These are phyloP conservation scores for Ceyx erithaca DNA, from an alignment of 2,797 vertebrate species.

Conservation along the genomic window DNA sequence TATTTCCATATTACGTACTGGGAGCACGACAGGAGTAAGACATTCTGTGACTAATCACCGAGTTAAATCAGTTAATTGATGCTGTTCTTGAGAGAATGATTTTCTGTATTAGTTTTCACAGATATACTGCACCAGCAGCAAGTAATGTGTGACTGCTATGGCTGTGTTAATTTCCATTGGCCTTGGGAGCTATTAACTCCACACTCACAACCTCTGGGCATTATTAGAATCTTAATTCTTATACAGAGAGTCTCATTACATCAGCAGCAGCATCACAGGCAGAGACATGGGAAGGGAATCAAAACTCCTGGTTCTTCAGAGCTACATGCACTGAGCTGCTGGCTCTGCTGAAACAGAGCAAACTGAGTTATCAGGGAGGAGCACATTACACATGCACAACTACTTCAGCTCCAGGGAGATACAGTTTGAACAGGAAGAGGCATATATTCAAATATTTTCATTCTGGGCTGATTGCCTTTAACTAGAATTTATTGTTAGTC, in stretches of 20 bases:
- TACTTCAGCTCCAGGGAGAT: background rate
- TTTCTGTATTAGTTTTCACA: constrained; percentile 70
- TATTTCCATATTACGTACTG: constrained; percentile 59
- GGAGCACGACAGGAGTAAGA: constrained; percentile 51
- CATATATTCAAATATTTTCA: constrained; percentile 19
- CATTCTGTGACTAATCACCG: constrained; percentile 66
- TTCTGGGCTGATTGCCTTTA: background rate
- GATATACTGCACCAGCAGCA: constrained; percentile 64
- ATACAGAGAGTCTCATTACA: constrained; percentile 42
- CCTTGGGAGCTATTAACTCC: constrained; percentile 69
- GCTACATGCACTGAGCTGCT: background rate
- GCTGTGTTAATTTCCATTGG: constrained; percentile 65
- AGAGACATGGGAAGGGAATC: background rate
- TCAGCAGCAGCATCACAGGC: background rate
- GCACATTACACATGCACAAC: background rate
- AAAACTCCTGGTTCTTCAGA: background rate
- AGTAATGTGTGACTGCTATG: constrained; percentile 59
- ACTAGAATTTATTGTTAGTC: background rate
- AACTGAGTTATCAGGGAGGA: background rate
- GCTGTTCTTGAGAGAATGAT: constrained; percentile 73
- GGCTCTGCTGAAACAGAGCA: background rate
- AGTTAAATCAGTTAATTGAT: constrained; percentile 72
- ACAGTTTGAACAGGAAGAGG: background rate
- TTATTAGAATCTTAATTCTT: constrained; percentile 67
- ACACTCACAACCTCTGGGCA: constrained; percentile 68